Evolutionary conservation across 2,113 vertebrate genomes (phyloP).

Genomic region (Probosciger aterrimus): DNA sequence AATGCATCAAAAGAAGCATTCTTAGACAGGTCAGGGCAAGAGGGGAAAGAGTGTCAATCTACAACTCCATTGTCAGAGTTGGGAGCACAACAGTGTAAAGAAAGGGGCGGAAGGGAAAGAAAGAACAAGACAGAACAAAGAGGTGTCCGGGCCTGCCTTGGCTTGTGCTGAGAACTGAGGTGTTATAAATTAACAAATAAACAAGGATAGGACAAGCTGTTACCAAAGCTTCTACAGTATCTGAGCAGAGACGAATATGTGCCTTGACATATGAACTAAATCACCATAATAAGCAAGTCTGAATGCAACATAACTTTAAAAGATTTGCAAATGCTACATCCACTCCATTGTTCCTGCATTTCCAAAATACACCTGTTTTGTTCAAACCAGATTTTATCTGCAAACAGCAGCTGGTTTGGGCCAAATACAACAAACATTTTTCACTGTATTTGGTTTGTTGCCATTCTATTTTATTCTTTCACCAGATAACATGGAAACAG

Average conservation of each 20-base stretch:
- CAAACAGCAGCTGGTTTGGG: slow-evolving; percentile 24
- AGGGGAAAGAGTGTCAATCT: slow-evolving; percentile 7
- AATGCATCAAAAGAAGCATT: slow-evolving; percentile 1
- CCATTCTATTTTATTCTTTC: slow-evolving; percentile 41
- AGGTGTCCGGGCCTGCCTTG: not conserved
- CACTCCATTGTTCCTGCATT: not conserved
- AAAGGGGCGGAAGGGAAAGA: not conserved
- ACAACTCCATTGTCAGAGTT: not conserved
- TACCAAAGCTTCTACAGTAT: not conserved
- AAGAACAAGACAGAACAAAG: slow-evolving; percentile 13
- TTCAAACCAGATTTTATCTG: slow-evolving; percentile 47
- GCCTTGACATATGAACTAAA: slow-evolving; percentile 19
- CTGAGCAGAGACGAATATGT: not conserved
- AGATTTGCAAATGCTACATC: not conserved
- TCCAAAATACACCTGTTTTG: slow-evolving; percentile 41
- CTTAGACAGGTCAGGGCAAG: not conserved
- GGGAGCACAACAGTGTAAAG: not conserved
- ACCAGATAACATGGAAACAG: slow-evolving; percentile 43
- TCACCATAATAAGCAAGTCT: not conserved
- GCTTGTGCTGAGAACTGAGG: not conserved
- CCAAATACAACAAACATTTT: slow-evolving; percentile 31
- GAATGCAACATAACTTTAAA: not conserved
- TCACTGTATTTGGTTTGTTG: slow-evolving; percentile 44
- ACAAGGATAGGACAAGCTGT: slow-evolving; percentile 1
- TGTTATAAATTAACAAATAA: slow-evolving; percentile 50